Percentiles rank a stretch among this genome's conserved stretches.
These are phyloP conservation scores for Diploscapter pachys DNA, from an alignment of 1,140 invertebrate genomes.

Conservation along the genomic window DNA sequence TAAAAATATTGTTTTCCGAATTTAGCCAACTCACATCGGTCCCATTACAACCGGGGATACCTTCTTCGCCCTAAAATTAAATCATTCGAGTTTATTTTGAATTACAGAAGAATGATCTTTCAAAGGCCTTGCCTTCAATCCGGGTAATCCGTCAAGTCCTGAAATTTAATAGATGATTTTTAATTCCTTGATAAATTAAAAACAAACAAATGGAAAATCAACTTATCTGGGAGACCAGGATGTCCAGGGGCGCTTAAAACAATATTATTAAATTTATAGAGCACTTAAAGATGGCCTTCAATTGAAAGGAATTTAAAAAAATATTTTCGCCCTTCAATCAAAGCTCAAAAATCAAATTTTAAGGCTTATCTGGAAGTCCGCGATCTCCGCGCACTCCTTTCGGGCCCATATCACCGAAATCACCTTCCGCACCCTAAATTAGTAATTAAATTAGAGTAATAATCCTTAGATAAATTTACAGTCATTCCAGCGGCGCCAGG, in stretches of 20 bases:
- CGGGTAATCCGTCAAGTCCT: slow-evolving; percentile 54
- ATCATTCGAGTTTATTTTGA: too few species aligned
- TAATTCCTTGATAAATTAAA: too few species aligned
- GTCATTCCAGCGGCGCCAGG: slow-evolving; percentile 42
- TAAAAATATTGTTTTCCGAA: too few species aligned
- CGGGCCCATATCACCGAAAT: slow-evolving; percentile 50
- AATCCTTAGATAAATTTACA: slow-evolving; percentile 4
- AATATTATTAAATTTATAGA: too few species aligned
- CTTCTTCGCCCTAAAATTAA: slow-evolving; percentile 42
- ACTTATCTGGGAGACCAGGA: slow-evolving; percentile 36
- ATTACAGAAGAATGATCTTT: too few species aligned
- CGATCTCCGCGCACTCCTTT: slow-evolving; percentile 46
- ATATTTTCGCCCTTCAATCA: too few species aligned
- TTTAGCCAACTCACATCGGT: slow-evolving; percentile 49
- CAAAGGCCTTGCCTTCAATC: slow-evolving; percentile 33
- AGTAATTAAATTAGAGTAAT: background rate
- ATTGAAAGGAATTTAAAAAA: too few species aligned
- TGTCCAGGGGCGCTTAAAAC: slow-evolving; percentile 38
- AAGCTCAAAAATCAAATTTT: background rate
- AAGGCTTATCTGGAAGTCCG: slow-evolving; percentile 30
- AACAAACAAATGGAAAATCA: too few species aligned
- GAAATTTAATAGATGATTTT: too few species aligned
- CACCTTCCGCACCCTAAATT: slow-evolving; percentile 45
- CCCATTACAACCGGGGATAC: slow-evolving; percentile 57
- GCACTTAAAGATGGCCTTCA: too few species aligned